Base-by-base conservation (phyloP, 2,797 vertebrate species). In the Lacerta bilineata region DNA sequence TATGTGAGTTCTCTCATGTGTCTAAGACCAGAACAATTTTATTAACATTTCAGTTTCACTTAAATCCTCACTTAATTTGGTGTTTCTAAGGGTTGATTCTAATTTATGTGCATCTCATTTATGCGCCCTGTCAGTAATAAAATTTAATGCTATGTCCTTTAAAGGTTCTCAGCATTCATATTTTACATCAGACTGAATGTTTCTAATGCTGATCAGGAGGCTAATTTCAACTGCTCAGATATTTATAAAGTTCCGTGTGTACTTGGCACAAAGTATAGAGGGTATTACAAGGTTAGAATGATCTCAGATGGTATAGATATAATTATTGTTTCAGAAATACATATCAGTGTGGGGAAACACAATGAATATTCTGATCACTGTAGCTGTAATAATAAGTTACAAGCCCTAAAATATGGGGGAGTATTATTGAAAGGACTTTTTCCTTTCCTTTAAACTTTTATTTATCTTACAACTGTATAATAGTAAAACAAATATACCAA, bases 191-290 rank as follows among this genome's bases (percentile, higher is more conserved):
- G 20, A 17, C 9, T 78, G 50, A 64, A 64, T 41, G 39, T 83
- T 77, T 75, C 66, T 86, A 83, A 84, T 87, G 89, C 46, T 66
- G 33, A 83, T 79, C 17, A 92, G 33, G 78, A 43, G 80, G 25
- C 64, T 85, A 82, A 74, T 83, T 88, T 88, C 69, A 39, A 84
- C 74, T 81, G 10, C 29, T 71, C 9, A 8, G 61, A 27, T 91
- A 75, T 85, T 89, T 77, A 87, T 89, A 87, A 92, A 79, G 80
- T 39, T 83, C 46, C 36, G 7, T 71, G 18, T 33, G 64, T 89
- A 29, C 55, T 81, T 89, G 43, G 86, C 20, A 46, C 61, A 74
- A 91, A 46, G 27, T n/a, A 3, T 69, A 29, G 46, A 83, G 43
- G 43, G 4, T 88, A 39, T 89, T 13, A n/a, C n/a, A 79, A 36